phyloP scores from a whole-genome alignment of 64 coral and sea anemone genomes.

The Actinia tenebrosa region DNA sequence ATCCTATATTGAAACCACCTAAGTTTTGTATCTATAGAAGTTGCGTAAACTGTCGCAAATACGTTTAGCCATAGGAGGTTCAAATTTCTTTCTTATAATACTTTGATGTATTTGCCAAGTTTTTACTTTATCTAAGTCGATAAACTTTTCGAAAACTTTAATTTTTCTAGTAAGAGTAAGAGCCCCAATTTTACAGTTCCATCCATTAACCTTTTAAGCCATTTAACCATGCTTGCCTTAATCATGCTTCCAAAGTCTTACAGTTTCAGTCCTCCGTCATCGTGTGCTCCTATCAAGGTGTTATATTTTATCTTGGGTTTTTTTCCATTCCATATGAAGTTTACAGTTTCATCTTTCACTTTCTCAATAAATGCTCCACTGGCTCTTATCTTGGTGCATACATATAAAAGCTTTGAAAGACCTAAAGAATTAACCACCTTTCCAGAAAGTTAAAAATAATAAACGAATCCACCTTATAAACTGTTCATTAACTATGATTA shows the following conservation, averaged over 20 bases:
- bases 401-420: not conserved
- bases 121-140: too few species aligned
- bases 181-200: too few species aligned
- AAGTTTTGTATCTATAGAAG: too few species aligned
- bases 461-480: too few species aligned
- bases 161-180: too few species aligned
- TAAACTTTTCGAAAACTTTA: too few species aligned
- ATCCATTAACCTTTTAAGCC: not conserved
- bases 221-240: not conserved
- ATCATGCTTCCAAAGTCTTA: not conserved
- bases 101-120: too few species aligned
- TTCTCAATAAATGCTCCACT: not conserved
- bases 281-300: not conserved
- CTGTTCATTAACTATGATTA: too few species aligned
- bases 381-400: not conserved
- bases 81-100: too few species aligned
- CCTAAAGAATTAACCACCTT: not conserved
- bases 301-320: not conserved
- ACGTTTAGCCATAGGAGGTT: too few species aligned
- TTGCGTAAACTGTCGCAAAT: too few species aligned
- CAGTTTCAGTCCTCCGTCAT: not conserved
- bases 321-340: conserved; percentile 3
- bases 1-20: too few species aligned
- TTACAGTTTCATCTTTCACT: not conserved
- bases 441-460: not conserved